Evolutionary conservation across 2,888 invertebrate species (phyloP).

Genomic region (Tetramorium bicarinatum): DNA sequence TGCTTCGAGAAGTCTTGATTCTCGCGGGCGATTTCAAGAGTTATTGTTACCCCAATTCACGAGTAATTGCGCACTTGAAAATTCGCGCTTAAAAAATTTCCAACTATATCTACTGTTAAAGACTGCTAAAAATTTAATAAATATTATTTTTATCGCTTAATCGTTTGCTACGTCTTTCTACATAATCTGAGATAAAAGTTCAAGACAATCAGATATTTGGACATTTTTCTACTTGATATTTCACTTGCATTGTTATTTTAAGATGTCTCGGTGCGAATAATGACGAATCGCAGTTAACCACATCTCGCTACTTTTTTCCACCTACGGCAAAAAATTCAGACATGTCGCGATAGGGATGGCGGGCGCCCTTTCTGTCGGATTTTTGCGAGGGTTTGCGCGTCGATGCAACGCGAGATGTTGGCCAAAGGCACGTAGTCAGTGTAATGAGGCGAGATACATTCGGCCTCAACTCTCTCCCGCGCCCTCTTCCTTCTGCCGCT

Average conservation of each 20-base stretch:
- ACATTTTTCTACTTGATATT: background rate
- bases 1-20: slow-evolving; percentile 27
- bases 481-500: slow-evolving; percentile 49
- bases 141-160: background rate
- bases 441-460: slow-evolving; percentile 84
- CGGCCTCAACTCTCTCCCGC: slow-evolving; percentile 65
- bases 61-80: background rate
- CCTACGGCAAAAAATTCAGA: slow-evolving; percentile 60
- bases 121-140: background rate
- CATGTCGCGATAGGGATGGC: slow-evolving; percentile 58
- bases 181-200: background rate
- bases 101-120: background rate
- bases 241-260: background rate
- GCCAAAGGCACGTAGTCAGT: slow-evolving; percentile 79
- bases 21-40: slow-evolving; percentile 16
- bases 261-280: slow-evolving; percentile 17
- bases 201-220: background rate
- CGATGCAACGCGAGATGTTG: slow-evolving; percentile 78
- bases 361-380: slow-evolving; percentile 67
- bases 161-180: background rate
- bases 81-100: background rate
- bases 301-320: slow-evolving; percentile 39
- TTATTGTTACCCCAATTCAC: slow-evolving; percentile 22
- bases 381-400: slow-evolving; percentile 75
- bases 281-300: slow-evolving; percentile 39